Conservation (phyloP, 1,140 invertebrate species). For the Zaprionus lachaisei region DNA sequence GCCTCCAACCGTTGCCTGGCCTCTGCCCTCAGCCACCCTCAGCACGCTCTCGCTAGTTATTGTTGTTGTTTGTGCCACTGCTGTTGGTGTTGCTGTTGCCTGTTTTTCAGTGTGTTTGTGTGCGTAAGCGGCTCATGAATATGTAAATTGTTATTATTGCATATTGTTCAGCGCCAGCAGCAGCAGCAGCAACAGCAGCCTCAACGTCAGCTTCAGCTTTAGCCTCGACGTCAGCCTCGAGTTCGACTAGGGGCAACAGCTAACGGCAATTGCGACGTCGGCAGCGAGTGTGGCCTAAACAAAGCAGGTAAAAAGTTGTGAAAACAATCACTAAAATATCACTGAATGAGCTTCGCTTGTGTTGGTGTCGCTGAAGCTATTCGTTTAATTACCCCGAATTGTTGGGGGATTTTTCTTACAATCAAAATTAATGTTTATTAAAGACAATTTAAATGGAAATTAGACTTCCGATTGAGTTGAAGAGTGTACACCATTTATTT, state of each 20-base stretch:
- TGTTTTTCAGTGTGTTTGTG: constrained; percentile 59
- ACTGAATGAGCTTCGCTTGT: constrained; percentile 10
- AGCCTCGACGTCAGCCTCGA: constrained; percentile 1
- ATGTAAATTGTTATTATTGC: constrained; percentile 83
- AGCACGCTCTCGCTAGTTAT: background rate
- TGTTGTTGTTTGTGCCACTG: constrained; percentile 26
- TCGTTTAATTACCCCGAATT: constrained; percentile 13
- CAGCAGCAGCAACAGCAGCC: constrained; percentile 27
- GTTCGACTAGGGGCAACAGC: constrained; percentile 6
- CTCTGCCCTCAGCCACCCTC: background rate
- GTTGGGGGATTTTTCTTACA: background rate
- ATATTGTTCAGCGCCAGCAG: constrained; percentile 74
- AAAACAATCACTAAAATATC: constrained; percentile 38
- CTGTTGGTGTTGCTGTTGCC: constrained; percentile 49
- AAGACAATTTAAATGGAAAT: background rate
- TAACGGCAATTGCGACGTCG: constrained; percentile 17
- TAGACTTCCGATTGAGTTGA: background rate
- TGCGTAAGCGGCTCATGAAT: constrained; percentile 71
- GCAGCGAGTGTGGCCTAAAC: constrained; percentile 23
- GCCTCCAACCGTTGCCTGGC: constrained; percentile 24
- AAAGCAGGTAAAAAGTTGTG: constrained; percentile 23
- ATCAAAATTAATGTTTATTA: constrained; percentile 33
- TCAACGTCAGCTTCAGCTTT: background rate
- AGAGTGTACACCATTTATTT: background rate
- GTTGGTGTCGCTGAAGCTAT: background rate